Evolutionary conservation across 2,797 vertebrate species (phyloP).

Genomic region (Natrix natrix): DNA sequence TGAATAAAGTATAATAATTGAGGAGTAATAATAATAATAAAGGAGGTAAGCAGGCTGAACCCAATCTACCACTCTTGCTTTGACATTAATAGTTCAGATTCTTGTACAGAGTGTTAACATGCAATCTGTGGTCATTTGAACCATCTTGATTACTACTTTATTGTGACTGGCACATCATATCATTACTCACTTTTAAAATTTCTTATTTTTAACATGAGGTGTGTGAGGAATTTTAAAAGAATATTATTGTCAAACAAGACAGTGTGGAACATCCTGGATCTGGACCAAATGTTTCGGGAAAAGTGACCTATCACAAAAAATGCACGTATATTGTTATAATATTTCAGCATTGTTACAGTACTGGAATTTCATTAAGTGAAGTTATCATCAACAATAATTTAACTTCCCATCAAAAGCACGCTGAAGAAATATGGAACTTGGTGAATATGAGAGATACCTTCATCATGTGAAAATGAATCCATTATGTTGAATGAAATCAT

Average conservation of each 20-base stretch:
- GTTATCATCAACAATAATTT: not conserved
- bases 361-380: not conserved
- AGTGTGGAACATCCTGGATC: not conserved
- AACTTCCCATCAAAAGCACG: not conserved
- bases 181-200: not conserved
- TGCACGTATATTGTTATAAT: not conserved
- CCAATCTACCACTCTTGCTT: not conserved
- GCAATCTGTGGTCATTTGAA: too few species aligned
- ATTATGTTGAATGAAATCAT: not conserved
- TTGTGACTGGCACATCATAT: not conserved
- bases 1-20: too few species aligned
- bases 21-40: too few species aligned
- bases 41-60: too few species aligned
- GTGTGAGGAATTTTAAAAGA: not conserved
- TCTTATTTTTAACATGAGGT: not conserved
- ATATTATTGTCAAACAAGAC: not conserved
- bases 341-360: not conserved
- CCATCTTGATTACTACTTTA: not conserved
- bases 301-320: not conserved
- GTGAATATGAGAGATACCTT: not conserved
- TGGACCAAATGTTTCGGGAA: not conserved
- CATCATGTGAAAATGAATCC: not conserved
- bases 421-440: not conserved
- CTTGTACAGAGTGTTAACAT: too few species aligned
- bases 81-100: too few species aligned